Evolutionary conservation across 1,140 invertebrate genomes (phyloP), one percentile per base, ranked within the genome.

Genomic region (Macrobrachium nipponense): DNA sequence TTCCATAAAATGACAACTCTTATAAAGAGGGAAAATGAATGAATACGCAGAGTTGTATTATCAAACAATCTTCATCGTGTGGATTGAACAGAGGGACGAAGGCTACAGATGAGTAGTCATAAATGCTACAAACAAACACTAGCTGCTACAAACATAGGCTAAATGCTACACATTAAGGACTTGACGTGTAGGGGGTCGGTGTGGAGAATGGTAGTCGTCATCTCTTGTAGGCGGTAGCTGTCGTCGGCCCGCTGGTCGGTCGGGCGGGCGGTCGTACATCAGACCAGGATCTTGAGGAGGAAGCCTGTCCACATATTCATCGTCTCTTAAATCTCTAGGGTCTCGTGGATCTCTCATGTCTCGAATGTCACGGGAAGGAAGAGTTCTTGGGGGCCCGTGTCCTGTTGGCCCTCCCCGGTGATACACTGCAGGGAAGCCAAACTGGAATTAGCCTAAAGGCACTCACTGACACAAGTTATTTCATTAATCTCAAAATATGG

Each of bases 191-290:
- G 92, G 91, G 43, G 91, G 90, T 84, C 91, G 90, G 89, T 93
- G 92, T 20, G 92, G 90, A 14, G 92, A 91, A 88, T 92, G 91
- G 89, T 92, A 91, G 43, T 93, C 92, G 89, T 89, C 91, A 88
- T 89, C 88, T 64, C 88, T 81, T 8, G 88, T 87, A 27, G 82
- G 86, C 23, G 88, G 87, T 27, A 87, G 73, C 82, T 88, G 88
- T 51, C 86, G 77, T 60, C 86, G 79, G 12, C 64, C 75, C 17
- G 70, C 14, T 62, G 88, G 80, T 79, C 88, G 81, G n/a, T 85
- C 82, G 59, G 76, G 81, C 72, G 78, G 68, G 68, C 83, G 79
- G 44, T 88, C 82, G 18, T 87, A 80, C 80, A 87, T 83, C 36
- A 66, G 82, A 17, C 77, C 61, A 76, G 76, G 78, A 51, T 87